Conservation (phyloP, 2,888 invertebrate species). For the Drosophila cognata region DNA sequence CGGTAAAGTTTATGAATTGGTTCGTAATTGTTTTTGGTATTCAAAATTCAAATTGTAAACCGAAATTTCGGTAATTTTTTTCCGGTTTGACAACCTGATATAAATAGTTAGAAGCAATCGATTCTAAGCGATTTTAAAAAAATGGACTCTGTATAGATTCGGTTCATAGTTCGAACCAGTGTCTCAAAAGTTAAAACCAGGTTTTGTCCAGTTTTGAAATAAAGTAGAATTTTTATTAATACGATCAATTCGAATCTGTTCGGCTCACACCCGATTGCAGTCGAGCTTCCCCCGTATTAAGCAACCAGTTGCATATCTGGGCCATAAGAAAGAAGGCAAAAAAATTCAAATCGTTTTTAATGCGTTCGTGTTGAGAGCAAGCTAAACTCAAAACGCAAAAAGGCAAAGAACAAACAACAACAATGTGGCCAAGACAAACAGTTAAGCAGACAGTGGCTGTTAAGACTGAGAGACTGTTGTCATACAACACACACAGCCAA, state of each 20-base stretch:
- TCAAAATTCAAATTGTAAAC: background rate
- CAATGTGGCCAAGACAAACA: slow-evolving; percentile 62
- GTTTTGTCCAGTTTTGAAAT: background rate
- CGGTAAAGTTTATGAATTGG: background rate
- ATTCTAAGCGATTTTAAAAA: background rate
- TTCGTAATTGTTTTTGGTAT: background rate
- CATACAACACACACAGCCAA: slow-evolving; percentile 17
- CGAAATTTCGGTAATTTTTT: background rate
- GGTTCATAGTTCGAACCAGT: background rate
- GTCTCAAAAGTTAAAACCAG: background rate
- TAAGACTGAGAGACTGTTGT: slow-evolving; percentile 58
- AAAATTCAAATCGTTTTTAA: slow-evolving; percentile 36
- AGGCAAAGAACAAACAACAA: slow-evolving; percentile 6
- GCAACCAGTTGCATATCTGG: slow-evolving; percentile 53
- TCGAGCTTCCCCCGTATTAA: background rate
- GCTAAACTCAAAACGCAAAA: slow-evolving; percentile 27
- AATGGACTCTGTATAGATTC: background rate
- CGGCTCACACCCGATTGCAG: too few relatives aligned
- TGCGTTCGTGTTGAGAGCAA: slow-evolving; percentile 49
- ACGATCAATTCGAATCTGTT: background rate
- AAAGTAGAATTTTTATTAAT: background rate
- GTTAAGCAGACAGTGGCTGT: slow-evolving; percentile 50
- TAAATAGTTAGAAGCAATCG: too few relatives aligned
- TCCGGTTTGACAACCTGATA: background rate
- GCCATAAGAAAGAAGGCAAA: background rate